Evolutionary conservation across 2,888 invertebrate genomes (phyloP), one percentile per base, ranked within the genome.

Genomic region (Athetis lepigone): DNA sequence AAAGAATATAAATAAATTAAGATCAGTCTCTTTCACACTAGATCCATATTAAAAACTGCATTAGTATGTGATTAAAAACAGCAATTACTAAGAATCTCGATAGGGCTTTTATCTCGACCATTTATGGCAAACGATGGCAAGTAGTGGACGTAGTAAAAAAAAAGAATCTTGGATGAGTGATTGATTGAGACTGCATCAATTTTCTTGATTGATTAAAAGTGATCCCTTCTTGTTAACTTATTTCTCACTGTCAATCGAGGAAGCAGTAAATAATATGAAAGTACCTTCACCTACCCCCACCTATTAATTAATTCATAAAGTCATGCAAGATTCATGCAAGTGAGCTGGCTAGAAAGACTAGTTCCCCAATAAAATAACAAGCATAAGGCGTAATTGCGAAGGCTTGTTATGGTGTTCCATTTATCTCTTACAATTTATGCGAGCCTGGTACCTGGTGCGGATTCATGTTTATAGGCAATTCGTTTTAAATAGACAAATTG

Each of bases 321-420:
- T 13, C 57, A 33, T 58, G 50, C 45, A 6, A 5, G 7, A 59
- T 36, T 37, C 25, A 46, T 46, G 25, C 21, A 54, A 43, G 7
- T 0, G 13, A 36, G 54, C 36, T 50, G 42, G 27, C 23, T 37
- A 2, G 29, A 46, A 42, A 56, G n/a, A 55, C 58, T 62, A 66
- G 75, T 63, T 77, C 63, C 59, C 74, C 65, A 75, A 79, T 84
- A 83, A 80, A 77, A 70, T 79, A 67, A 65, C 69, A 66, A 74
- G 59, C 67, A 21, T 63, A 63, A 29, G 66, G 61, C 51, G 70
- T 81, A 77, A 81, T 81, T 81, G 72, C 69, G 23, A 73, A 39
- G 50, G 71, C 70, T 65, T 69, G 71, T 72, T 58, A 59, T 59
- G 45, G 57, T 43, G 46, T 19, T 46, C 21, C 61, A 55, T 67